A percentile compares a stretch with the other conserved stretches of the same genome.
Conservation (phyloP, 1,140 invertebrate species). For the Anthonomus grandis region DNA sequence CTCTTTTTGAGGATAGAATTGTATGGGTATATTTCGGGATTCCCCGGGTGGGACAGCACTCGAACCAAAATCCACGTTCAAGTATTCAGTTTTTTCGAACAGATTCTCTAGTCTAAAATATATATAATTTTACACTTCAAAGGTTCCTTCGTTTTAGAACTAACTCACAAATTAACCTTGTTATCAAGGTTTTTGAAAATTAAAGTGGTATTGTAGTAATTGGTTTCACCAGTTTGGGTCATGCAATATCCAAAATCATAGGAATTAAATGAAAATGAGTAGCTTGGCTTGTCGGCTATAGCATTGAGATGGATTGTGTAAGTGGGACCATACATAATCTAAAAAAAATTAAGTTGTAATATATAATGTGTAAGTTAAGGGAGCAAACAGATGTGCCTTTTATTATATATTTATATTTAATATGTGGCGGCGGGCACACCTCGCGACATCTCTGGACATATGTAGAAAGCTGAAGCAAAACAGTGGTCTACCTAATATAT, state of each 20-base stretch:
- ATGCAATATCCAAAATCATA: conserved; percentile 51
- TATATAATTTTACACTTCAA: not conserved
- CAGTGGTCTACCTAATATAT: too few relatives aligned
- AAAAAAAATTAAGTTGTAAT: conserved; percentile 19
- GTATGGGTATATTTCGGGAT: conserved; percentile 40
- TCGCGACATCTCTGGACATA: too few relatives aligned
- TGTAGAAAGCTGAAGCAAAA: too few relatives aligned
- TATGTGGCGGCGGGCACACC: too few relatives aligned
- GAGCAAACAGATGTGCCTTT: too few relatives aligned
- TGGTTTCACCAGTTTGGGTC: conserved; percentile 37
- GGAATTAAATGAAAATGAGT: conserved; percentile 47
- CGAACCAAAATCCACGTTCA: conserved; percentile 39
- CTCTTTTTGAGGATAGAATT: conserved; percentile 45
- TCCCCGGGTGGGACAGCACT: conserved; percentile 33
- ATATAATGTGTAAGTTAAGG: too few relatives aligned
- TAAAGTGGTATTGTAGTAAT: conserved; percentile 39
- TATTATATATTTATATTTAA: not conserved
- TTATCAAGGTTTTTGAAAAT: conserved; percentile 46
- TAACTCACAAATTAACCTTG: conserved; percentile 40
- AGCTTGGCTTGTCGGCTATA: conserved; percentile 29
- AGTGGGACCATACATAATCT: conserved; percentile 49
- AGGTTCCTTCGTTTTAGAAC: not conserved
- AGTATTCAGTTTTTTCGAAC: conserved; percentile 37
- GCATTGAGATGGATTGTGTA: conserved; percentile 46
- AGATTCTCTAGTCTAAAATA: conserved; percentile 45